phyloP scores from a whole-genome alignment of 2,888 invertebrate species.

The Orthosia gracilis region DNA sequence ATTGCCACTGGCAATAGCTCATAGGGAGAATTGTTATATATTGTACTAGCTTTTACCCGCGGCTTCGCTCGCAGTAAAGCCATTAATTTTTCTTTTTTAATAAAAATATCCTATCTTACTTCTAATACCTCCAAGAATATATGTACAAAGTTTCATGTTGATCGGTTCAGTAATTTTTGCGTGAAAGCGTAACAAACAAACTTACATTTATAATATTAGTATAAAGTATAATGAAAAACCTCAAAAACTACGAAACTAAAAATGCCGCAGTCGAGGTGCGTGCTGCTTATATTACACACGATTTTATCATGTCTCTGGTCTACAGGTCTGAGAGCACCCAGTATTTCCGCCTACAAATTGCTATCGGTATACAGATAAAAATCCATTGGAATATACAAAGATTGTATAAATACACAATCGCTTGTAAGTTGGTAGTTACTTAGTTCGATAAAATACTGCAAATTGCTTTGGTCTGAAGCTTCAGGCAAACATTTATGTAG shows the following conservation, averaged over 20 bases:
- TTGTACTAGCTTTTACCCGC: no score
- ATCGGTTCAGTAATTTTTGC: no score
- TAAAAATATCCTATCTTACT: no score
- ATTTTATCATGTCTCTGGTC: background rate
- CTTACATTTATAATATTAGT: no score
- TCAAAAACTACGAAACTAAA: background rate
- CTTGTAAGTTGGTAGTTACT: conserved; percentile 1
- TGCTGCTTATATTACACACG: conserved; percentile 7
- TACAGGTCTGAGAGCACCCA: background rate
- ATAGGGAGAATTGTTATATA: background rate
- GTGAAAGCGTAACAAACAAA: no score
- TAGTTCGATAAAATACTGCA: conserved; percentile 19
- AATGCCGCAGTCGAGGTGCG: background rate
- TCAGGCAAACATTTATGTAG: conserved; percentile 8
- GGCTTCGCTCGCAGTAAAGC: no score
- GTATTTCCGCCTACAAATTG: background rate
- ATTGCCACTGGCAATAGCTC: no score
- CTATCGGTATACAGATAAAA: conserved; percentile 29
- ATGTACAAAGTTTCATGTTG: no score
- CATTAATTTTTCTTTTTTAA: no score
- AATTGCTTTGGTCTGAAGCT: conserved; percentile 26
- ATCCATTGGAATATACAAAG: background rate
- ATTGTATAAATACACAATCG: conserved; percentile 8
- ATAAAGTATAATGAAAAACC: no score
- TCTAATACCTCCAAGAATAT: no score